Evolutionary conservation across 2,797 vertebrate genomes (phyloP).

Genomic region (Phoxinus dragarum): DNA sequence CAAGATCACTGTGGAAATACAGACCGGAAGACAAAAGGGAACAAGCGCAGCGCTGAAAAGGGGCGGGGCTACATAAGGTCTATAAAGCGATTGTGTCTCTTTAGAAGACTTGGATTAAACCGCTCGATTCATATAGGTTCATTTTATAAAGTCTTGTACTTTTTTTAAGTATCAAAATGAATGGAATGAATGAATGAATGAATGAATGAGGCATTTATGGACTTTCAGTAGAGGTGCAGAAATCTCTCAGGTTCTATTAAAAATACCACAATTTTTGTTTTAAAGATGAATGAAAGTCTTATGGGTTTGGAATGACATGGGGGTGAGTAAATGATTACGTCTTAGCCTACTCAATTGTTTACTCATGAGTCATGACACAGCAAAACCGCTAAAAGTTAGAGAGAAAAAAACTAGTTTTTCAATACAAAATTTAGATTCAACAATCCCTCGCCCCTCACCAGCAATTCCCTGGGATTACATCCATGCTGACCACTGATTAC

Average conservation of each 20-base stretch:
- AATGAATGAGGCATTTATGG: too few species aligned
- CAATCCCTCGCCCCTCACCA: background rate
- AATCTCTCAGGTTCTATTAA: background rate
- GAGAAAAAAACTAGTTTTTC: background rate
- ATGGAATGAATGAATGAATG: too few species aligned
- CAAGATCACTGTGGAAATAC: too few species aligned
- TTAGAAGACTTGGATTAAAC: background rate
- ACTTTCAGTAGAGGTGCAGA: background rate
- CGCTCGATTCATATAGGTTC: background rate
- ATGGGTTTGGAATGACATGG: background rate
- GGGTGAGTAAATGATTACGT: background rate
- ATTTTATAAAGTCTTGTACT: background rate
- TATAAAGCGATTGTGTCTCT: background rate
- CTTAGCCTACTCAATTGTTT: too few species aligned
- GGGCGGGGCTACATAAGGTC: too few species aligned
- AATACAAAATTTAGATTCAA: background rate
- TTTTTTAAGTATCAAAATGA: background rate
- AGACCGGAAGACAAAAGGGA: too few species aligned
- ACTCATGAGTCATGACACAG: too few species aligned
- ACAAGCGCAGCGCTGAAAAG: too few species aligned
- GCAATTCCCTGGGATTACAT: background rate
- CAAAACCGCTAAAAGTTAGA: background rate
- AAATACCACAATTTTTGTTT: background rate
- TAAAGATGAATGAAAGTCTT: background rate
- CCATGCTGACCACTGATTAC: background rate